These are phyloP conservation scores for Poeciliopsis paucimaculata DNA, from an alignment of 2,797 vertebrate genomes.

Conservation along the genomic window DNA sequence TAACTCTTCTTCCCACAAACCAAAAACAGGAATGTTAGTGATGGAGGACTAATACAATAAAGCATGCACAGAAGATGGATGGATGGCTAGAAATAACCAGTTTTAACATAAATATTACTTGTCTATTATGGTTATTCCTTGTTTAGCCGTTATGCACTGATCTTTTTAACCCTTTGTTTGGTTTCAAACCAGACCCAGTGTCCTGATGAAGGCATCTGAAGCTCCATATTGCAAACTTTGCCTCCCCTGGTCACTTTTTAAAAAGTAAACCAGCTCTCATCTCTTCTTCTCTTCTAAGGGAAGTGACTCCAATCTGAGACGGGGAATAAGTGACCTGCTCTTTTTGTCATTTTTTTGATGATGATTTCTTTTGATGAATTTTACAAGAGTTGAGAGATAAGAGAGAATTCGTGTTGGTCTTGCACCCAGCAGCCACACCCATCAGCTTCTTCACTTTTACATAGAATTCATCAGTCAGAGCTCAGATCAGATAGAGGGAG, in stretches of 20 bases:
- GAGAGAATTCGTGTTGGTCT: background rate
- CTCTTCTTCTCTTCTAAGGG: background rate
- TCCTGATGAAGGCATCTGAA: conserved; percentile 41
- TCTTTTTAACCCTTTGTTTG: background rate
- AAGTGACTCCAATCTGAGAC: background rate
- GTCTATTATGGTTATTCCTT: background rate
- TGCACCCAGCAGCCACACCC: conserved; percentile 67
- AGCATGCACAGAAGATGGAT: too few species aligned
- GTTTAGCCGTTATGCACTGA: background rate
- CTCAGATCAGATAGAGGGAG: background rate
- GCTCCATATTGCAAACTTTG: conserved; percentile 26
- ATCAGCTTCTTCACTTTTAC: conserved; percentile 61
- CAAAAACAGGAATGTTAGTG: background rate
- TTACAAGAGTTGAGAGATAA: background rate
- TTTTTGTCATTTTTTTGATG: background rate
- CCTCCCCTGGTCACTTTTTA: background rate
- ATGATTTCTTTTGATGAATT: background rate
- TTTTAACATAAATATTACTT: background rate
- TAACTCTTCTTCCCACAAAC: too few species aligned
- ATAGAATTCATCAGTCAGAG: conserved; percentile 44
- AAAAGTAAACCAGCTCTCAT: background rate
- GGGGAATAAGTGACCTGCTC: too few species aligned
- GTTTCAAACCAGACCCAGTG: background rate
- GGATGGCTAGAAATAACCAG: too few species aligned
- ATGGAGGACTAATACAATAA: background rate